Percentiles rank a stretch among this genome's conserved stretches.
Evolutionary conservation across 1,140 invertebrate species (phyloP).

Genomic region (Microplitis demolitor): DNA sequence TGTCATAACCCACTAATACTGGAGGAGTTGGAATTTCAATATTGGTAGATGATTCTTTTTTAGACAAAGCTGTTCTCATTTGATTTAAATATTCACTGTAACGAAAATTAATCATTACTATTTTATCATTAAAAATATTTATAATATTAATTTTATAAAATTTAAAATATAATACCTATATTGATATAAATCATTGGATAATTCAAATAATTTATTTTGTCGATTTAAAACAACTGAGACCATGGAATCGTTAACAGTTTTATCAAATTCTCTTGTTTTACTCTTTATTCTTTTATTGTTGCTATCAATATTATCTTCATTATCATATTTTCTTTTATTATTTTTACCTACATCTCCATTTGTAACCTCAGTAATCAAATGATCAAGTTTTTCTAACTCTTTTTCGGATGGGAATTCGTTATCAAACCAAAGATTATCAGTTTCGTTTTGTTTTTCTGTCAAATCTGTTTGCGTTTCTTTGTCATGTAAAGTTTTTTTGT

Average conservation of each 20-base stretch:
- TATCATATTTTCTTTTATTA: neutral
- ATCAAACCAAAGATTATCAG: neutral
- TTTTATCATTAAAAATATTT: neutral
- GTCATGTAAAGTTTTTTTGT: neutral
- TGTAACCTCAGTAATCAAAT: neutral
- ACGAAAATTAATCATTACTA: neutral
- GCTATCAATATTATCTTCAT: neutral
- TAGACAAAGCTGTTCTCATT: neutral
- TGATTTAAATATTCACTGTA: conserved; percentile 4
- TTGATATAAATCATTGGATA: neutral
- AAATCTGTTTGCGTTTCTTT: neutral
- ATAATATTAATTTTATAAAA: neutral
- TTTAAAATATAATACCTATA: neutral
- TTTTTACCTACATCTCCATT: neutral
- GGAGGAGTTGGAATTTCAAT: neutral
- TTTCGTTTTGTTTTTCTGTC: neutral
- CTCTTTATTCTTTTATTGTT: neutral
- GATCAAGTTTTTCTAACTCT: conserved; percentile 7
- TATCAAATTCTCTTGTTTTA: too few species aligned
- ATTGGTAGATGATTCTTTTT: neutral
- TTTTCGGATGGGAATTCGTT: neutral
- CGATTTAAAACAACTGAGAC: neutral
- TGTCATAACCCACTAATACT: conserved; percentile 1
- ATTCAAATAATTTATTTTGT: neutral
- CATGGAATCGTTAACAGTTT: neutral